Evolutionary conservation across 2,888 invertebrate genomes (phyloP).

Genomic region (Cephus pulcher): DNA sequence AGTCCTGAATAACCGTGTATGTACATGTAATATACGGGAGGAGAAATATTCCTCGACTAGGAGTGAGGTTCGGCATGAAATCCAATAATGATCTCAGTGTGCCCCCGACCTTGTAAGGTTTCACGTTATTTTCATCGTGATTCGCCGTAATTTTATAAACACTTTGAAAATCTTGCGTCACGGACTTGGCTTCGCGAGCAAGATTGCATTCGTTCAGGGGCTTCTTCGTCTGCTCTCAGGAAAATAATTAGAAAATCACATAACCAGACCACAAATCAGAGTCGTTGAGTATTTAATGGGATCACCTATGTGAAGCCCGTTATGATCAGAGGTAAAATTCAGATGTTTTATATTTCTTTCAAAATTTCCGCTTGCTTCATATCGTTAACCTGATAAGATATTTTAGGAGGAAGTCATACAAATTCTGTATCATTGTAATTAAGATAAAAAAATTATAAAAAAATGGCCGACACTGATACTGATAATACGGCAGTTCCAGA

Average conservation of each 20-base stretch:
- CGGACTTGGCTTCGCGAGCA: constrained; percentile 8
- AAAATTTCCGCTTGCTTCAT: background rate
- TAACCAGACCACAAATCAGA: constrained; percentile 1
- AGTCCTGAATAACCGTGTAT: background rate
- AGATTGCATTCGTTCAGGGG: constrained; percentile 43
- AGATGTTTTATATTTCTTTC: background rate
- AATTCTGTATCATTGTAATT: background rate
- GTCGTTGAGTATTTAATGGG: background rate
- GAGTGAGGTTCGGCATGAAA: constrained; percentile 28
- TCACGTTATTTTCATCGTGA: constrained; percentile 51
- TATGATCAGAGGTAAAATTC: background rate
- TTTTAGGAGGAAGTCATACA: background rate
- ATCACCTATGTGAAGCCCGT: background rate
- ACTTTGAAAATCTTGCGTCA: constrained; percentile 64
- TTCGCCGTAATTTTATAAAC: constrained; percentile 65
- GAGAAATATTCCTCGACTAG: background rate
- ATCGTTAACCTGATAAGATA: background rate
- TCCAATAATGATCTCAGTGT: constrained; percentile 55
- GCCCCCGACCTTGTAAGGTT: constrained; percentile 39
- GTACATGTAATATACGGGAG: background rate
- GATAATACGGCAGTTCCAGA: constrained; percentile 26
- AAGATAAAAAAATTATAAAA: background rate
- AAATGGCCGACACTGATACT: constrained; percentile 20
- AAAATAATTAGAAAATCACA: constrained; percentile 62
- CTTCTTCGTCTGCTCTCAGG: constrained; percentile 51